A percentile compares a stretch with the other conserved stretches of the same genome.
phyloP scores from a whole-genome alignment of 2,888 invertebrate species.

The Tolmerus cingulatus region DNA sequence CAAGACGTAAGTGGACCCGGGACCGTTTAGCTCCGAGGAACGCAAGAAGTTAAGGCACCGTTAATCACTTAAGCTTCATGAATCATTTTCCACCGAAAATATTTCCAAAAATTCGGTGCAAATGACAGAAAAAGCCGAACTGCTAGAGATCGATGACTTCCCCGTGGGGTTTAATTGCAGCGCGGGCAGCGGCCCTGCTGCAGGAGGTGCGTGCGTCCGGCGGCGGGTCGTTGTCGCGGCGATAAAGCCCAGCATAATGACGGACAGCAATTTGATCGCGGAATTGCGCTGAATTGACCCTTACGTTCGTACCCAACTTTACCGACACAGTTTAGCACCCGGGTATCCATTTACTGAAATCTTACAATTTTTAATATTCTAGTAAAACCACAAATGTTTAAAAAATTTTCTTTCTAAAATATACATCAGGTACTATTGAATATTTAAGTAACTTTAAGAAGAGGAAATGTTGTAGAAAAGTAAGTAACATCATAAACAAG shows the following conservation, averaged over 20 bases:
- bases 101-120: constrained; percentile 5
- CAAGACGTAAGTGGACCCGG: not conserved
- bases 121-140: not conserved
- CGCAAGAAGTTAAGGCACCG: not conserved
- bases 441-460: too few relatives aligned
- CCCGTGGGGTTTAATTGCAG: not conserved
- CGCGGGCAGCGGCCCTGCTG: not conserved
- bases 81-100: constrained; percentile 2
- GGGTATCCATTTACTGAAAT: too few relatives aligned
- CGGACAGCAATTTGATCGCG: not conserved
- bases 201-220: not conserved
- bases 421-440: too few relatives aligned
- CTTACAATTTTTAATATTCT: too few relatives aligned
- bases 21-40: not conserved
- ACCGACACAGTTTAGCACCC: too few relatives aligned
- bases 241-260: not conserved
- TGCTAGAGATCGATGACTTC: constrained; percentile 17
- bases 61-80: constrained; percentile 25
- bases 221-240: not conserved
- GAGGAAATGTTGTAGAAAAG: too few relatives aligned
- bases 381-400: too few relatives aligned
- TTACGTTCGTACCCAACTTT: too few relatives aligned
- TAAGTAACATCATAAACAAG: too few relatives aligned
- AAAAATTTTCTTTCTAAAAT: too few relatives aligned
- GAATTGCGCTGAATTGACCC: not conserved